A percentile compares a stretch with the other conserved stretches of the same genome.
Evolutionary conservation across 2,888 invertebrate genomes (phyloP).

Genomic region (Hofmannophila pseudospretella): DNA sequence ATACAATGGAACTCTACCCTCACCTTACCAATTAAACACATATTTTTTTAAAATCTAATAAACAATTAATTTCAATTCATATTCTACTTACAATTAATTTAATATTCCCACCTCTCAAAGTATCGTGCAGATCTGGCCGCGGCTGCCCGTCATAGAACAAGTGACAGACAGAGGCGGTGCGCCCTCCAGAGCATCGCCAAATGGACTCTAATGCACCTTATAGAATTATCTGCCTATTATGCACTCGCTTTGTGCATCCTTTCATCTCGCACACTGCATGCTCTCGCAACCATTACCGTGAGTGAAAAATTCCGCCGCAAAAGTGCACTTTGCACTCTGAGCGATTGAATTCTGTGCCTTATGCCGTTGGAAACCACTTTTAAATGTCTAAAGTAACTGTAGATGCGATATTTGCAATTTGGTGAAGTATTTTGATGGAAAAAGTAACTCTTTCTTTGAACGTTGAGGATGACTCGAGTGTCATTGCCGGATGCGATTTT

Average conservation of each 20-base stretch:
- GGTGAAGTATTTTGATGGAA: constrained; percentile 7
- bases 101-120: too few relatives aligned
- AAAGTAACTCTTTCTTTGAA: constrained; percentile 14
- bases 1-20: too few relatives aligned
- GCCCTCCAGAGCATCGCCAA: constrained; percentile 27
- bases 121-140: too few relatives aligned
- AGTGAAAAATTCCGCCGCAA: constrained; percentile 37
- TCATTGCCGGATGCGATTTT: background rate
- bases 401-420: background rate
- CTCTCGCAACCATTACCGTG: constrained; percentile 45
- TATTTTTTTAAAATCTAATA: too few relatives aligned
- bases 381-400: background rate
- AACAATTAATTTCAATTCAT: too few relatives aligned
- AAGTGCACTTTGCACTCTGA: constrained; percentile 16
- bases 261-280: constrained; percentile 53
- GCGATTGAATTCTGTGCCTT: constrained; percentile 24
- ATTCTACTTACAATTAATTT: too few relatives aligned
- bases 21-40: too few relatives aligned
- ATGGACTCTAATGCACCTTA: constrained; percentile 66
- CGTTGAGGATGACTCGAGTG: background rate
- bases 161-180: constrained; percentile 18
- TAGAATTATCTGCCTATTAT: constrained; percentile 70
- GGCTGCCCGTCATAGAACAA: constrained; percentile 21
- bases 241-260: constrained; percentile 67
- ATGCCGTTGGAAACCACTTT: background rate